Percentiles rank a stretch among this genome's conserved stretches.
Evolutionary conservation across 1,140 invertebrate species (phyloP).

Genomic region (Drosophila leontia): DNA sequence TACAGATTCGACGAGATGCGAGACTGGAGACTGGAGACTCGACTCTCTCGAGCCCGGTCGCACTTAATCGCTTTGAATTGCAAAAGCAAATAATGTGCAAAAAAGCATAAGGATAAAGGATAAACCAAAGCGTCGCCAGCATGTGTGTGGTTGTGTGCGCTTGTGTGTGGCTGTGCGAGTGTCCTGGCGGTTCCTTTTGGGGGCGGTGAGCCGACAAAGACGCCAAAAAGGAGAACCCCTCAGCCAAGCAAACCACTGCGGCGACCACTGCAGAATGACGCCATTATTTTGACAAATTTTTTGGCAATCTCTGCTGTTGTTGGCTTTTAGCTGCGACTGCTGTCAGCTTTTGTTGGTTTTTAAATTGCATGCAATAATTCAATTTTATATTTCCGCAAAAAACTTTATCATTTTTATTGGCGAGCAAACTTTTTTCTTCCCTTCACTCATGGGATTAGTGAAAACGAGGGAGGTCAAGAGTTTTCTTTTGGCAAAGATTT

Average conservation of each 20-base stretch:
- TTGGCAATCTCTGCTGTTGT: conserved; percentile 75
- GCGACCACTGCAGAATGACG: conserved; percentile 80
- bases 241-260: conserved; percentile 19
- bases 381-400: conserved; percentile 84
- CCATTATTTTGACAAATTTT: conserved; percentile 85
- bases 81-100: conserved; percentile 84
- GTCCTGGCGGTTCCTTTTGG: conserved; percentile 71
- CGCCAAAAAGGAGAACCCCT: background rate
- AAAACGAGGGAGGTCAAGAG: conserved; percentile 25
- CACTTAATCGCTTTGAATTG: conserved; percentile 84
- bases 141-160: conserved; percentile 35
- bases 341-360: conserved; percentile 82
- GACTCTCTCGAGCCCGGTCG: conserved; percentile 25
- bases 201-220: conserved; percentile 11
- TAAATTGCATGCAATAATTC: conserved; percentile 84
- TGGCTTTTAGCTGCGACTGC: conserved; percentile 75
- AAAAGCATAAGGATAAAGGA: conserved; percentile 82
- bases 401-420: conserved; percentile 82
- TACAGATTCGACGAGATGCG: conserved; percentile 45
- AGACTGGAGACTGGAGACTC: conserved; percentile 30
- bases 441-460: conserved; percentile 35
- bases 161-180: conserved; percentile 18
- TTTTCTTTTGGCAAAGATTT: conserved; percentile 45
- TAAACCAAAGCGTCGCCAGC: conserved; percentile 78
- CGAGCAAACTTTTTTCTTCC: conserved; percentile 36